These are phyloP conservation scores for Archivesica marissinica DNA, from an alignment of 1,140 invertebrate species.

Conservation along the genomic window DNA sequence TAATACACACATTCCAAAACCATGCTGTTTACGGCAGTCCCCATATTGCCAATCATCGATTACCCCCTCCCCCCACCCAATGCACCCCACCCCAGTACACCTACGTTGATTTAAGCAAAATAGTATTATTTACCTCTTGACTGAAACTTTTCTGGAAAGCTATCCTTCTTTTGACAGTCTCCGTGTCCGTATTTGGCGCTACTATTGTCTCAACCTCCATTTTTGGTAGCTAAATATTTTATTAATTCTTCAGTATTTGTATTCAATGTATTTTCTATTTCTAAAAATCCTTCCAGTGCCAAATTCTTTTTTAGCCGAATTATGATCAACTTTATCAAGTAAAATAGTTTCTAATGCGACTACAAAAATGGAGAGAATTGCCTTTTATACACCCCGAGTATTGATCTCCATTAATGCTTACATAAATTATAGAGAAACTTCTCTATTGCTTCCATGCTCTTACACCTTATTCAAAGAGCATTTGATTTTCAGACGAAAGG, in stretches of 20 bases:
- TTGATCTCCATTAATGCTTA: constrained; percentile 21
- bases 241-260: not conserved
- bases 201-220: constrained; percentile 49
- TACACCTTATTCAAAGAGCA: constrained; percentile 29
- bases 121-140: constrained; percentile 92
- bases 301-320: not conserved
- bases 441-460: not conserved
- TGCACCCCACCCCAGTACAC: not conserved
- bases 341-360: not conserved
- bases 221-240: not conserved
- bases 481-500: constrained; percentile 29
- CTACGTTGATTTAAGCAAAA: not conserved
- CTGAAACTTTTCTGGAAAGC: constrained; percentile 92
- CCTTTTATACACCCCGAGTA: constrained; percentile 25
- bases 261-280: not conserved
- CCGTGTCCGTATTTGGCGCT: constrained; percentile 42
- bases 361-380: constrained; percentile 6
- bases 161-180: constrained; percentile 69
- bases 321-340: not conserved
- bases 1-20: not conserved
- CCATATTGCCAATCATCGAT: not conserved
- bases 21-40: not conserved
- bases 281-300: not conserved
- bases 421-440: constrained; percentile 47
- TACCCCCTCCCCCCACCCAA: not conserved